Base-by-base conservation (phyloP, 2,888 invertebrate genomes). In the Odontocolon sp. region DNA sequence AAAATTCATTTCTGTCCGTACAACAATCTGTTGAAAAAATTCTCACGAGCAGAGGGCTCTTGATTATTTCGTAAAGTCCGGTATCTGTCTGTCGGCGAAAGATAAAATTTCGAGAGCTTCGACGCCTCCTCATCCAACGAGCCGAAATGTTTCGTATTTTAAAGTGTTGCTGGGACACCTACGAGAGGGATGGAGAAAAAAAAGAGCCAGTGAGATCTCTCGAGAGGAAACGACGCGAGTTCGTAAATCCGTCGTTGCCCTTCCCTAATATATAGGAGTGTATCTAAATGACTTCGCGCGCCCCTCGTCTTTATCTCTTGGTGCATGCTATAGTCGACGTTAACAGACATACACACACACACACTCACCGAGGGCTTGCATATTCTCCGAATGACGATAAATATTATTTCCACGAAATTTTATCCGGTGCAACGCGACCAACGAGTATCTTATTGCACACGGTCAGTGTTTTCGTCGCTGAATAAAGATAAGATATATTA, bases 171-270 rank as follows among this genome's bases (percentile, higher is more conserved):
- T 47, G 72, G 33, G 61, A 70, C 63, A 76, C 59, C 73, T 54
- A 40, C 57, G 52, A 16, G 40, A 54, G 38, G 6, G 56, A 63
- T 9, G 31, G 31, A 16, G 18, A 18, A 59, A 31, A 28, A 18
- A 66, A 68, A 36, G 54, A 68, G 68, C 31, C 31, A 42, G 33
- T 50, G 54, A 57, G 33, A 47, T 5, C 56, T 73, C 54, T 56
- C 59, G 59, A 66, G 73, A 61, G 42, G 54, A 40, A 74, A 63
- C 70, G 59, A 56, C 47, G 61, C 67, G 52, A 63, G 76, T 68
- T 76, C 69, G 71, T 80, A 78, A 80, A 80, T 80, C 78, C 70
- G 56, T 80, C 80, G 64, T 73, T 80, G 70, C 57, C 59, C 33
- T 64, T 67, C 54, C 64, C 68, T 74, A 66, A 79, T 80, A 72